A percentile compares a stretch with the other conserved stretches of the same genome.
Conservation (phyloP, 2,888 invertebrate genomes). For the Copidosoma aretas region DNA sequence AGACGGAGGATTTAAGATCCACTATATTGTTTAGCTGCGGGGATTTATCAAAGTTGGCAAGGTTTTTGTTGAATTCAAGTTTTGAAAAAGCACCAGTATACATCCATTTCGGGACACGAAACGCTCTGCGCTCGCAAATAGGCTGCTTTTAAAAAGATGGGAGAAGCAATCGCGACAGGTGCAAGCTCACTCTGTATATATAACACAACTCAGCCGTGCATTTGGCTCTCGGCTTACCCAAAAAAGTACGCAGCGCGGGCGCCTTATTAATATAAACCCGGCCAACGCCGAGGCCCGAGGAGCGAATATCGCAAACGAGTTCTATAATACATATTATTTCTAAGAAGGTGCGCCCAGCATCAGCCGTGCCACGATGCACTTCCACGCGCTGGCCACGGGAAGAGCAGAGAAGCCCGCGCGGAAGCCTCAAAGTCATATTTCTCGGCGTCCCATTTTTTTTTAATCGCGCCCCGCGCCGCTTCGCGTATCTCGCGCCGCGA, state of each 20-base stretch:
- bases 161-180: not conserved
- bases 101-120: no score
- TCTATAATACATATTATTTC: slow-evolving; percentile 17
- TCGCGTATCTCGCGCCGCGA: slow-evolving; percentile 51
- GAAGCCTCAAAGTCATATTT: slow-evolving; percentile 20
- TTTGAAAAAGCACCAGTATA: no score
- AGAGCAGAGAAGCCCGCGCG: not conserved
- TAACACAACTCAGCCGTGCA: not conserved
- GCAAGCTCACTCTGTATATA: not conserved
- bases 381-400: slow-evolving; percentile 10
- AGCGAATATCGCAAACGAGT: slow-evolving; percentile 30
- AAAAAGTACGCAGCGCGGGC: slow-evolving; percentile 20
- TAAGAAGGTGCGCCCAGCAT: slow-evolving; percentile 20
- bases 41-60: no score
- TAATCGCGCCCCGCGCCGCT: slow-evolving; percentile 29
- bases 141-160: no score
- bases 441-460: slow-evolving; percentile 29
- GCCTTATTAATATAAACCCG: slow-evolving; percentile 18
- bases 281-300: slow-evolving; percentile 6
- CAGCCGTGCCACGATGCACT: slow-evolving; percentile 15
- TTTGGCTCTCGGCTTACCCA: slow-evolving; percentile 32
- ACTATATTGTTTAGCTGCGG: no score
- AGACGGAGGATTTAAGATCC: no score
- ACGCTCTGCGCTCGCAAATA: no score
- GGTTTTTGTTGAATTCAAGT: no score